phyloP scores from a whole-genome alignment of 2,113 vertebrate species.

The Lamprologus ornatipinnis region DNA sequence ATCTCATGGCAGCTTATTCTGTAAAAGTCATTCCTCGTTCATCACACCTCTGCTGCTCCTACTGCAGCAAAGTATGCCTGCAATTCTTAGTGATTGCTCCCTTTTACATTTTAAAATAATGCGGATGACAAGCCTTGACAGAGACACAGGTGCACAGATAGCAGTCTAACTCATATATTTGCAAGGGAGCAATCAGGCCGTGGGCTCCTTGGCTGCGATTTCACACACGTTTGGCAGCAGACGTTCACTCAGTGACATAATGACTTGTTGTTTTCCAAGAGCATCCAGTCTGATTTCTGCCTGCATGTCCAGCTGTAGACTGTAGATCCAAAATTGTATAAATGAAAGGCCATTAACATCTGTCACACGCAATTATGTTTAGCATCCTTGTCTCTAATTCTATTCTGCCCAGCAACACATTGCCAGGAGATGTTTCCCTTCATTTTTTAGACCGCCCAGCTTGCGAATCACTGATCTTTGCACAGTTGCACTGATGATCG shows the following conservation, averaged over 20 bases:
- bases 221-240: constrained; percentile 9
- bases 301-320: constrained; percentile 27
- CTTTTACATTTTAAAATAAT: neutral
- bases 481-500: neutral
- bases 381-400: constrained; percentile 58
- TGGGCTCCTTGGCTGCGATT: neutral
- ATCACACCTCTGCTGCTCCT: neutral
- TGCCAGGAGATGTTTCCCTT: constrained; percentile 33
- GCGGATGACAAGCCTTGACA: neutral
- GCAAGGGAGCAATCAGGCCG: neutral
- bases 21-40: neutral
- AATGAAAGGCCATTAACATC: constrained; percentile 64
- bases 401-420: constrained; percentile 45
- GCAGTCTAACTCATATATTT: neutral
- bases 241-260: constrained; percentile 1
- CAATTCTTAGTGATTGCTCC: neutral
- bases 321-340: constrained; percentile 35
- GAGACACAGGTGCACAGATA: constrained; percentile 1
- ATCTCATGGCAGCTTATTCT: neutral
- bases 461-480: neutral
- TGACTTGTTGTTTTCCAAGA: constrained; percentile 40
- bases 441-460: neutral
- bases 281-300: constrained; percentile 11
- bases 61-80: neutral
- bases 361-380: constrained; percentile 63